Conservation (phyloP, 2,797 vertebrate genomes). For the Molossus molossus region DNA sequence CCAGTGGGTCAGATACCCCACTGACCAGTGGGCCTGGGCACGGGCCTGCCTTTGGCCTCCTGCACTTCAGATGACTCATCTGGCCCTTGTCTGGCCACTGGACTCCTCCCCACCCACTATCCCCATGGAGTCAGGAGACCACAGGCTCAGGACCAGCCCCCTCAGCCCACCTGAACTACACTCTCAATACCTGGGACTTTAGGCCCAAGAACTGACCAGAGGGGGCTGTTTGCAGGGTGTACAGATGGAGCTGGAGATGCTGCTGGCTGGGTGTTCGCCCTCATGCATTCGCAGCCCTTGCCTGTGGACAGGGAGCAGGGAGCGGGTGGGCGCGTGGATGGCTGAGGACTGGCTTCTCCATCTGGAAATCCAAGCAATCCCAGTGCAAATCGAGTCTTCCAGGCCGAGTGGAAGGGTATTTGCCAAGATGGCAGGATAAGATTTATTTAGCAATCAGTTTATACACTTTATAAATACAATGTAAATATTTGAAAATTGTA, state of each 20-base stretch:
- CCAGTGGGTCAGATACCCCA: not conserved
- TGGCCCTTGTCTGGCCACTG: not conserved
- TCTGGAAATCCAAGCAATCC: not conserved
- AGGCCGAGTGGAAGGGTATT: not conserved
- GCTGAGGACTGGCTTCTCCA: not conserved
- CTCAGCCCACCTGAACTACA: not conserved
- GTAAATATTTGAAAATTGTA: not conserved
- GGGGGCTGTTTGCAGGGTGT: not conserved
- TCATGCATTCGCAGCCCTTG: not conserved
- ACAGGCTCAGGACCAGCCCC: not conserved
- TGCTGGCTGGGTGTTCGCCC: accelerated
- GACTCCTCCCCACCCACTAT: not conserved
- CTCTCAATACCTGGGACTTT: not conserved
- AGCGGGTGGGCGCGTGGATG: not conserved
- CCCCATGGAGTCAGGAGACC: not conserved
- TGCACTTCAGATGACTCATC: not conserved
- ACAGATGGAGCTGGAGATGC: too few species aligned
- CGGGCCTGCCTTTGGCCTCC: too few species aligned
- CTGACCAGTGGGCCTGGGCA: not conserved
- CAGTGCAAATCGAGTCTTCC: not conserved
- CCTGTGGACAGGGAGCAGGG: not conserved
- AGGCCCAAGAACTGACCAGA: not conserved
- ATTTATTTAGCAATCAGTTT: not conserved
- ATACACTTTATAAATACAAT: not conserved
- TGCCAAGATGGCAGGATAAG: not conserved